Evolutionary conservation across 2,888 invertebrate species (phyloP).

Genomic region (Cremastinae sp.): DNA sequence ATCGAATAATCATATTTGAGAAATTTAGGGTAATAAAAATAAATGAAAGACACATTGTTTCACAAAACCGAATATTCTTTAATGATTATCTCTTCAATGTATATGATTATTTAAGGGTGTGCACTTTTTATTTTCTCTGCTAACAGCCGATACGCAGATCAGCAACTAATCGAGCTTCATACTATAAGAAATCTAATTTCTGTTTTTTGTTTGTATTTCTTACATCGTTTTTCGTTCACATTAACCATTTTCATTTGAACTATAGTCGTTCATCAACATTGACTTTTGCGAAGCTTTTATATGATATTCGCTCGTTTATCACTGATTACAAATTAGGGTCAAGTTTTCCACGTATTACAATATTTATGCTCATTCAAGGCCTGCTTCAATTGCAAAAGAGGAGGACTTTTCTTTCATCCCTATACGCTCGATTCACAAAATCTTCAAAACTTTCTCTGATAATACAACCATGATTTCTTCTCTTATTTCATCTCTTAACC

Average conservation of each 20-base stretch:
- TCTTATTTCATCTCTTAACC: conserved; percentile 13
- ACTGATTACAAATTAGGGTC: conserved; percentile 17
- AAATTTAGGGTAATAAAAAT: too few relatives aligned
- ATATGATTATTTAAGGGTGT: background rate
- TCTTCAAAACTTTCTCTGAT: conserved; percentile 24
- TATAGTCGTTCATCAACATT: conserved; percentile 49
- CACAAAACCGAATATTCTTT: background rate
- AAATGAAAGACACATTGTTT: too few relatives aligned
- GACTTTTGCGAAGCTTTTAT: conserved; percentile 49
- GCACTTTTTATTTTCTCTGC: background rate
- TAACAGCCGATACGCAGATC: conserved; percentile 24
- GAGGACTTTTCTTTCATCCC: conserved; percentile 20
- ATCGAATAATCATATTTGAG: too few relatives aligned
- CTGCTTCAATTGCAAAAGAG: conserved; percentile 57
- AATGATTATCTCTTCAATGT: conserved; percentile 30
- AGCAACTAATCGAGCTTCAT: conserved; percentile 38
- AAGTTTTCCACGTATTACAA: conserved; percentile 18
- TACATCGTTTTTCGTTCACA: conserved; percentile 52
- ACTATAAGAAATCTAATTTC: conserved; percentile 38
- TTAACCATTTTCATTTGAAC: conserved; percentile 56
- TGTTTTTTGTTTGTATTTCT: conserved; percentile 27
- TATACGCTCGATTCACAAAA: conserved; percentile 18
- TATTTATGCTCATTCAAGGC: conserved; percentile 59
- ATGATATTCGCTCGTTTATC: conserved; percentile 17
- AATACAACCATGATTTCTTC: conserved; percentile 26